Percentiles rank a stretch among this genome's conserved stretches.
phyloP scores from a whole-genome alignment of 2,113 vertebrate species.

The Geococcyx californianus region DNA sequence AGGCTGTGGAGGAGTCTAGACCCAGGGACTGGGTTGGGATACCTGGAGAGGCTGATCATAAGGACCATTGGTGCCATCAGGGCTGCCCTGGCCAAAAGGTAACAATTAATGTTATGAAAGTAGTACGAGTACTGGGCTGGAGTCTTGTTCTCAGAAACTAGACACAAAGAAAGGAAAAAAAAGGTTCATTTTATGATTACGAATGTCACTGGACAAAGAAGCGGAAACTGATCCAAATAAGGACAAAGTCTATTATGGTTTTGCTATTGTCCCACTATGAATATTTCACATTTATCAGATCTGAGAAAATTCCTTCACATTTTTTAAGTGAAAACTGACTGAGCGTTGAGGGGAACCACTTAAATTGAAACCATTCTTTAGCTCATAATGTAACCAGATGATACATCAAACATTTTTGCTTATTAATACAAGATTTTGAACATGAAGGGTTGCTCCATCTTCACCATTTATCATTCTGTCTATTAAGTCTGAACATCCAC shows the following conservation, averaged over 20 bases:
- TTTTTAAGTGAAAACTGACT: neutral
- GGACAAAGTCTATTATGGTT: neutral
- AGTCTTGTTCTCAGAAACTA: neutral
- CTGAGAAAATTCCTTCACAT: neutral
- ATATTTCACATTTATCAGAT: neutral
- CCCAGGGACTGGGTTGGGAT: rapidly evolving
- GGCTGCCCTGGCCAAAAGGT: neutral
- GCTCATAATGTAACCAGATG: neutral
- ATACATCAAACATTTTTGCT: constrained; percentile 21
- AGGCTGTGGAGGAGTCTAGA: neutral
- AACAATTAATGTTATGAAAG: neutral
- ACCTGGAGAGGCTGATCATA: neutral
- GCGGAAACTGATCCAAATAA: neutral
- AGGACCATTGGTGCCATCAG: neutral
- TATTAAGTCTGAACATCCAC: neutral
- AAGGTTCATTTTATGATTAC: neutral
- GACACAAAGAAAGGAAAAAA: neutral
- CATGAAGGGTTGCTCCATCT: neutral
- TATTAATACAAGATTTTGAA: constrained; percentile 30
- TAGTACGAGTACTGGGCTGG: neutral
- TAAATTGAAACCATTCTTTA: constrained; percentile 27
- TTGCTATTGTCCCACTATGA: neutral
- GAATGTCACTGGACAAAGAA: neutral
- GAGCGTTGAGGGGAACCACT: neutral
- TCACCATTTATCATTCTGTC: neutral